Conservation (phyloP, 2,113 vertebrate genomes). For the Mus spicilegus region DNA sequence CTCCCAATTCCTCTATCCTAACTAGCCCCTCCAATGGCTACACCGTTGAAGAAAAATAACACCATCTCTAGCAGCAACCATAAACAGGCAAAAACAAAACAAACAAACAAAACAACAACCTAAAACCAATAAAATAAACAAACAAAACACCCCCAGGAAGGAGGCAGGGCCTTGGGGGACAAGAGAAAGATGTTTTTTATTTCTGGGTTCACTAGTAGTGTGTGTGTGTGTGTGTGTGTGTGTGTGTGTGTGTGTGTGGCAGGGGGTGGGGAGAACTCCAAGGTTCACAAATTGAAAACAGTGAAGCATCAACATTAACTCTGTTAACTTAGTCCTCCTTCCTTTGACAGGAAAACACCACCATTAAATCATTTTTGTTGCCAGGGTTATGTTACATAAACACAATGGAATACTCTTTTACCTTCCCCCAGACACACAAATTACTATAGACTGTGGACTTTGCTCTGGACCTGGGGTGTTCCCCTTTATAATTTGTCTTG, state of each 20-base stretch:
- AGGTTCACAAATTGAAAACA: constrained; percentile 15
- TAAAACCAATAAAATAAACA: no score
- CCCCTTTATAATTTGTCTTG: not conserved
- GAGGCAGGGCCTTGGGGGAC: not conserved
- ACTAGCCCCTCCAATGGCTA: not conserved
- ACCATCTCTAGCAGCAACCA: not conserved
- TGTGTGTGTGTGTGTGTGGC: no score
- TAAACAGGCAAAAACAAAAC: not conserved
- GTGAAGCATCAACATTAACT: not conserved
- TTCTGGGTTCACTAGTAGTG: not conserved
- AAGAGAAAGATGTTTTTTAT: not conserved
- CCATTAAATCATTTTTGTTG: not conserved
- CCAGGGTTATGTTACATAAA: not conserved
- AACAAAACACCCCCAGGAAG: not conserved
- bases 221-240: no score
- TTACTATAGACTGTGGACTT: not conserved
- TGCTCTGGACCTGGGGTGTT: not conserved
- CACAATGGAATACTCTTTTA: constrained; percentile 2
- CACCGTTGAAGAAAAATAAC: not conserved
- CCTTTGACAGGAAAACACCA: not conserved
- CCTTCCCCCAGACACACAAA: not conserved
- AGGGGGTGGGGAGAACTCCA: not conserved
- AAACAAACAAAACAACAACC: no score
- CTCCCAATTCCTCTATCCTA: not conserved
- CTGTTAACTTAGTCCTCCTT: not conserved